phyloP scores from a whole-genome alignment of 2,113 vertebrate species.

The Falcunculus frontatus region DNA sequence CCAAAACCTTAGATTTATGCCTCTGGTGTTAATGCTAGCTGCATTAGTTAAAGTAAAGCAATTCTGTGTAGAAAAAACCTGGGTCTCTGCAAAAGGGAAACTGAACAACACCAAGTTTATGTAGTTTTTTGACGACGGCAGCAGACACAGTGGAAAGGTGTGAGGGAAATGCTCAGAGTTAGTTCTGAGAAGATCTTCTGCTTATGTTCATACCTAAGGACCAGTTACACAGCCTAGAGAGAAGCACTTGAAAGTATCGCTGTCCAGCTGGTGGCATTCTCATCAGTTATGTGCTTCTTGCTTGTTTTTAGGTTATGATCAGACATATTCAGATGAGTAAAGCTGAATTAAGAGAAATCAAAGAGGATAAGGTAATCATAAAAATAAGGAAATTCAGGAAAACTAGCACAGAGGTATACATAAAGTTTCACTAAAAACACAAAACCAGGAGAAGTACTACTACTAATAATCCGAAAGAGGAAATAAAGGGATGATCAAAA shows the following conservation, averaged over 20 bases:
- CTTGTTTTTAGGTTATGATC: neutral
- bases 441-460: neutral
- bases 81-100: neutral
- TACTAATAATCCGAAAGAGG: neutral
- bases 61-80: neutral
- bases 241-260: neutral
- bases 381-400: neutral
- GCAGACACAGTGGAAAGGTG: neutral
- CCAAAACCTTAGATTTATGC: neutral
- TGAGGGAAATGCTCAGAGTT: neutral
- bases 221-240: neutral
- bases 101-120: neutral
- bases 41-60: neutral
- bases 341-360: neutral
- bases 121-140: neutral
- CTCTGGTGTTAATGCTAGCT: neutral
- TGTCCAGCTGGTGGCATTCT: neutral
- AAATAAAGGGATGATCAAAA: neutral
- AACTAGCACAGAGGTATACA: neutral
- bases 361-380: neutral
- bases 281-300: neutral
- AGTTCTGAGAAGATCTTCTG: neutral
- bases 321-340: neutral
- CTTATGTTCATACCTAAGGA: neutral
- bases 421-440: neutral